Percentiles rank a stretch among this genome's conserved stretches.
Conservation (phyloP, 2,113 vertebrate species). For the Motacilla tschutschensis region DNA sequence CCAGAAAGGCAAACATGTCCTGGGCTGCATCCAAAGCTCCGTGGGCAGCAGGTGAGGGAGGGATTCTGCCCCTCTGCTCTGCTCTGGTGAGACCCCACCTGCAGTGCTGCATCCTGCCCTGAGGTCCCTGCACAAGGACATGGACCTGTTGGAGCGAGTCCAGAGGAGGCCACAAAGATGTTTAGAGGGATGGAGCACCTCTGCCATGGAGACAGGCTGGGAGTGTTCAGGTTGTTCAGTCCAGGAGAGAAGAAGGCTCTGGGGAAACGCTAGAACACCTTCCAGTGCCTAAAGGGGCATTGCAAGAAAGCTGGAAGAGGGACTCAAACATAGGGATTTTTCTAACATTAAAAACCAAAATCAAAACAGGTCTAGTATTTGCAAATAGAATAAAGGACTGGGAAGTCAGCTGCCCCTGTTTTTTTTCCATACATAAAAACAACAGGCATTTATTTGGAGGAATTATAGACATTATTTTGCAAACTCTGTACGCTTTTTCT, state of each 20-base stretch:
- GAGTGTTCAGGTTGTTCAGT: neutral
- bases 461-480: neutral
- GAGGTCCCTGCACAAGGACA: neutral
- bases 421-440: neutral
- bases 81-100: neutral
- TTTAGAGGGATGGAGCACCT: neutral
- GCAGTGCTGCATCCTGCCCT: neutral
- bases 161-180: neutral
- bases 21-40: rapidly evolving
- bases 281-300: neutral
- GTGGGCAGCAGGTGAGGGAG: neutral
- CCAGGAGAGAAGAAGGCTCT: neutral
- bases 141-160: rapidly evolving
- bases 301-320: neutral
- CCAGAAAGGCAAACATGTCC: rapidly evolving
- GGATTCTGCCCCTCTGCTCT: neutral
- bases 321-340: neutral
- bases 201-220: neutral
- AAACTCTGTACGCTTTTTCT: neutral
- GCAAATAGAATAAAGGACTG: neutral
- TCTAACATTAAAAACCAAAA: neutral
- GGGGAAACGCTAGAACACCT: neutral
- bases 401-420: neutral
- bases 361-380: neutral
- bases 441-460: neutral